Evolutionary conservation across 1,140 invertebrate species (phyloP), one percentile per base, ranked within the genome.

Genomic region (Periplaneta americana): DNA sequence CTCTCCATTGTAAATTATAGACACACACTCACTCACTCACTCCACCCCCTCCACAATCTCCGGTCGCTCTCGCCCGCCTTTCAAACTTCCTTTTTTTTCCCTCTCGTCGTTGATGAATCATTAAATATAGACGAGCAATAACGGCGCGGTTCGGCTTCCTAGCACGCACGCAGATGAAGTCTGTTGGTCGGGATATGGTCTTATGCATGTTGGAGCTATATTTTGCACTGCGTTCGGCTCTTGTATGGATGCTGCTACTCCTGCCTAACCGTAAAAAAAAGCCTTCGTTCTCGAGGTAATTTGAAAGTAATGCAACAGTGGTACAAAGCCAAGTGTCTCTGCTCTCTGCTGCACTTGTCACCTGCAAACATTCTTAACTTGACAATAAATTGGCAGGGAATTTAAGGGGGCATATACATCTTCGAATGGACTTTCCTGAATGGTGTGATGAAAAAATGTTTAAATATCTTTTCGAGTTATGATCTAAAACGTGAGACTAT

Each of bases 121-220:
- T 77, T 77, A 77, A 77, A 77, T 77, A 77, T 77, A 77, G 75
- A 77, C 75, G 75, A 77, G 75, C 48, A 66, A 66, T 66, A 66
- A 66, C 48, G 48, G 39, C n/a, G n/a, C n/a, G n/a, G 17, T 48
- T 48, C 39, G 22, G 48, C 48, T 66, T 66, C 48, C 48, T 66
- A 18, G n/a, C 48, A 66, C 13, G n/a, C 48, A 66, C 22, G 48
- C 48, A 66, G 48, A 66, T 28, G 48, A 66, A 66, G 48, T 28
- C 48, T 66, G 48, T 18, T 48, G 17, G 48, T 66, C 28, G 22
- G 48, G 3, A 66, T 66, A 66, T 66, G 48, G 48, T 66, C 48
- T 48, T 48, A 48, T 48, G 39, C 39, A 48, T 13, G 39, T 48
- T 48, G 11, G 22, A 66, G 48, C 22, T 66, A 66, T 11, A n/a